Conservation (phyloP, 2,113 vertebrate species). For the Tetrao urogallus region DNA sequence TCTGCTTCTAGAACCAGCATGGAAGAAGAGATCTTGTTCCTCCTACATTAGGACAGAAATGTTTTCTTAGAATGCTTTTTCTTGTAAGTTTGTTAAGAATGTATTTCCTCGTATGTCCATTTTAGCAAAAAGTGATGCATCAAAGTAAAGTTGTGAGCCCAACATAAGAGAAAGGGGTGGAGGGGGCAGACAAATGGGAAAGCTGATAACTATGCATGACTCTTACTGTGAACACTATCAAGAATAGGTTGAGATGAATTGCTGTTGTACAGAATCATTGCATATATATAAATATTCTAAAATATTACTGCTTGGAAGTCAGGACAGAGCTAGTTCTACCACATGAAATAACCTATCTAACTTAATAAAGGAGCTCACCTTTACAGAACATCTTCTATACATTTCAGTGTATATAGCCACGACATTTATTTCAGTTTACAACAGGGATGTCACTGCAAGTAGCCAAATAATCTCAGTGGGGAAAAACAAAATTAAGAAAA, state of each 20-base stretch:
- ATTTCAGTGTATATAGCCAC: neutral
- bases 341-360: neutral
- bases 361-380: neutral
- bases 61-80: neutral
- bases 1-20: neutral
- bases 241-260: neutral
- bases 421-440: neutral
- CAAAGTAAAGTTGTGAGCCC: neutral
- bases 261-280: neutral
- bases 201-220: neutral
- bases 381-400: neutral
- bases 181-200: neutral
- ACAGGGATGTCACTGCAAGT: neutral
- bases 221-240: neutral
- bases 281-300: neutral
- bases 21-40: neutral
- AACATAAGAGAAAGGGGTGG: neutral
- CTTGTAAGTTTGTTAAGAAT: no score
- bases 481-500: neutral
- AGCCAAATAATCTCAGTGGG: neutral
- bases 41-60: neutral
- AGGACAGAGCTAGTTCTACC: neutral
- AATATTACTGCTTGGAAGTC: neutral
- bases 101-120: fast-evolving
- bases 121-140: neutral